These are phyloP conservation scores for Eumaeus atala DNA, from an alignment of 1,140 invertebrate genomes.

Conservation along the genomic window DNA sequence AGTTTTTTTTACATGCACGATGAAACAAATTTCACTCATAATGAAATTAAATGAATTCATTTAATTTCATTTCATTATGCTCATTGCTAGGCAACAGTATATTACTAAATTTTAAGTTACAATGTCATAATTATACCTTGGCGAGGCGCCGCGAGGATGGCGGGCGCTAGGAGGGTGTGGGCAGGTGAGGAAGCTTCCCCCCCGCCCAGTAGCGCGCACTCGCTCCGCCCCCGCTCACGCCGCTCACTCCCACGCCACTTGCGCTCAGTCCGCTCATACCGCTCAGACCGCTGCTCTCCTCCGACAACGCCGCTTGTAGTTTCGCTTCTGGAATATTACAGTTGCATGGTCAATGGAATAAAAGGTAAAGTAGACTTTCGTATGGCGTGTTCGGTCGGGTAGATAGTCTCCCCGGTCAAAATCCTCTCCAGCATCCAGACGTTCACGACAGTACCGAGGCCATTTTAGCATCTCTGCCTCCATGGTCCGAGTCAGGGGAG, in stretches of 20 bases:
- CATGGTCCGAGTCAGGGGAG: too few relatives aligned
- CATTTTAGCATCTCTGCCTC: too few relatives aligned
- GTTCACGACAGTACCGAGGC: too few relatives aligned
- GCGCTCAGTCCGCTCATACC: slow-evolving; percentile 23
- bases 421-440: too few relatives aligned
- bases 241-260: slow-evolving; percentile 17
- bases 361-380: not conserved
- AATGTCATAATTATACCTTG: slow-evolving; percentile 36
- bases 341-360: not conserved
- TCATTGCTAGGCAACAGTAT: too few relatives aligned
- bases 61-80: too few relatives aligned
- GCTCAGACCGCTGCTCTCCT: slow-evolving; percentile 45
- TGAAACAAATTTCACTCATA: too few relatives aligned
- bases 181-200: slow-evolving; percentile 58
- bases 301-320: slow-evolving; percentile 64
- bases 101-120: too few relatives aligned
- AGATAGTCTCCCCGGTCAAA: too few relatives aligned
- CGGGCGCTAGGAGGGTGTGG: slow-evolving; percentile 66
- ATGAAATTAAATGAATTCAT: too few relatives aligned
- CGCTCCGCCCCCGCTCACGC: slow-evolving; percentile 19
- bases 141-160: slow-evolving; percentile 57
- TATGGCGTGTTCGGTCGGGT: too few relatives aligned
- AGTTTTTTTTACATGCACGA: too few relatives aligned
- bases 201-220: slow-evolving; percentile 45
- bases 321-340: slow-evolving; percentile 56